Conservation (phyloP, 2,888 invertebrate genomes). For the Xestobium rufovillosum region DNA sequence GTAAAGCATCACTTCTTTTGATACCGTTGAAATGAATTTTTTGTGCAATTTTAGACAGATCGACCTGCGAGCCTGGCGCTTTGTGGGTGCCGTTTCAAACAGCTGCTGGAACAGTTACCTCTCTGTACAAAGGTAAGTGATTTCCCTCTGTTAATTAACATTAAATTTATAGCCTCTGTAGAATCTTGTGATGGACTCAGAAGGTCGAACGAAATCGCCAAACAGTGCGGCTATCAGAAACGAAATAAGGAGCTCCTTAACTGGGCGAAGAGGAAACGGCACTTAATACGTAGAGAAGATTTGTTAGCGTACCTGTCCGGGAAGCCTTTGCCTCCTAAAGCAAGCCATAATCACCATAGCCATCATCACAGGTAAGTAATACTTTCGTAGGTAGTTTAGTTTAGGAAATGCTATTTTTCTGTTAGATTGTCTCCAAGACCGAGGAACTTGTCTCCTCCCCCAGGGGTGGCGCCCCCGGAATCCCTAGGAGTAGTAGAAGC, state of each 20-base stretch:
- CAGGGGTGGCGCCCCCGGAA: conserved; percentile 34
- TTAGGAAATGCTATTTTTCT: conserved; percentile 10
- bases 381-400: conserved; percentile 10
- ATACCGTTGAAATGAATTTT: conserved; percentile 12
- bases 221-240: conserved; percentile 65
- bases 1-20: conserved; percentile 19
- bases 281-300: conserved; percentile 66
- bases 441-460: conserved; percentile 46
- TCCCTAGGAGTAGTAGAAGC: conserved; percentile 45
- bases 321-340: conserved; percentile 55
- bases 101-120: conserved; percentile 69
- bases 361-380: conserved; percentile 37
- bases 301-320: conserved; percentile 69
- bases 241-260: conserved; percentile 67
- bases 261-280: conserved; percentile 67
- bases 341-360: conserved; percentile 42
- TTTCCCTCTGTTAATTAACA: neutral
- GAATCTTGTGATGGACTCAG: conserved; percentile 67
- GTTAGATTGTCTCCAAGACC: conserved; percentile 47
- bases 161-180: conserved; percentile 34
- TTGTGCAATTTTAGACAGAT: conserved; percentile 50
- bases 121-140: conserved; percentile 64
- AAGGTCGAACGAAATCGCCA: conserved; percentile 60
- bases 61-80: conserved; percentile 52
- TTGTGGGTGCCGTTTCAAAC: conserved; percentile 73